phyloP scores from a whole-genome alignment of 2,113 vertebrate species.

The Cacatua alba region DNA sequence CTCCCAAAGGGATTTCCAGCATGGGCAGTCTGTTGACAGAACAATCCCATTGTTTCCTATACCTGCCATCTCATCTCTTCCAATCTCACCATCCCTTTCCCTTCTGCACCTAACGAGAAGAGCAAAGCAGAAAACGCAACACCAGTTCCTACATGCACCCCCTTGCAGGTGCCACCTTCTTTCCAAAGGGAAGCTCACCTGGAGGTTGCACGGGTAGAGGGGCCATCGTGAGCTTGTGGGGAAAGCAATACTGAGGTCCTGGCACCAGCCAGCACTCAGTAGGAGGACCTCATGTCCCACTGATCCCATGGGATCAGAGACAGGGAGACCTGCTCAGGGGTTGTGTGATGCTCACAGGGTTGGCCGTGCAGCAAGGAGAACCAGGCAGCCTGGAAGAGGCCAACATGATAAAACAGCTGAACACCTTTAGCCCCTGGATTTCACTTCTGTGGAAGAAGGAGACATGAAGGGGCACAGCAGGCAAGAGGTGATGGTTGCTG shows the following conservation, averaged over 20 bases:
- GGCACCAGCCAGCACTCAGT: neutral
- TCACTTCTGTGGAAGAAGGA: neutral
- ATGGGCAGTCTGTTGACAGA: neutral
- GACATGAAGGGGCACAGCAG: neutral
- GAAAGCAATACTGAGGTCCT: neutral
- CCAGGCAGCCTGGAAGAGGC: neutral
- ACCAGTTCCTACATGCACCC: neutral
- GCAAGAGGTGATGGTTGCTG: neutral
- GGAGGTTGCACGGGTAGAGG: neutral
- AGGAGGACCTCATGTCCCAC: neutral
- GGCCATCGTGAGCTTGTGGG: neutral
- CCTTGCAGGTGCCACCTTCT: neutral
- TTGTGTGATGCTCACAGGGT: neutral
- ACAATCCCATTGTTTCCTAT: neutral
- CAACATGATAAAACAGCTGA: neutral
- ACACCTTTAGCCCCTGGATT: neutral
- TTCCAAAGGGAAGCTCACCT: neutral
- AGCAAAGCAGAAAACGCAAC: neutral
- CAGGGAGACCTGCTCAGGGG: neutral
- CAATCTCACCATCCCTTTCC: neutral
- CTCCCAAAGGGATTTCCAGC: neutral
- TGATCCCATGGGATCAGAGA: neutral
- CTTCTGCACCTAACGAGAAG: neutral
- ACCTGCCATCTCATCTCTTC: neutral
- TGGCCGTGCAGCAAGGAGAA: neutral